Percentiles rank a stretch among this genome's conserved stretches.
Conservation (phyloP, 2,888 invertebrate species). For the Lasioglossum zephyrum region DNA sequence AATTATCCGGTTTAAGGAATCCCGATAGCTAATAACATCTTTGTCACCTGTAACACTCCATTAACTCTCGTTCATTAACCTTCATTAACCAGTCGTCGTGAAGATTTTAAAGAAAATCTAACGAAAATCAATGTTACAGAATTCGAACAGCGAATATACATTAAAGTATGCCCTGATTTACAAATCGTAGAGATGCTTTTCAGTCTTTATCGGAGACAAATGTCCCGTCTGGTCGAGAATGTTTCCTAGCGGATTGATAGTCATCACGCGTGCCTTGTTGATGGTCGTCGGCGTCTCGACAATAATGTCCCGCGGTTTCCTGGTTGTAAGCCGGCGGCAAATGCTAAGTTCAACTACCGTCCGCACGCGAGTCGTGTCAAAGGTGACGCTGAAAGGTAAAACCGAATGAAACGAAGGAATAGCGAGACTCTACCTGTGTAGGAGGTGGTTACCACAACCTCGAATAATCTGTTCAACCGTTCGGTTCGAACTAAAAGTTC, state of each 20-base stretch:
- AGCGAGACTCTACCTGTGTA: neutral
- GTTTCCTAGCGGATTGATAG: slow-evolving; percentile 44
- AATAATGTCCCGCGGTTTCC: slow-evolving; percentile 62
- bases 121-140: too few relatives aligned
- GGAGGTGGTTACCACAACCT: neutral
- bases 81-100: too few relatives aligned
- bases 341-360: slow-evolving; percentile 61
- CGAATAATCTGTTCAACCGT: neutral
- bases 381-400: slow-evolving; percentile 40
- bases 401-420: slow-evolving; percentile 29
- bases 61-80: too few relatives aligned
- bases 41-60: too few relatives aligned
- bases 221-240: slow-evolving; percentile 8
- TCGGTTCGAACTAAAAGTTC: too few relatives aligned
- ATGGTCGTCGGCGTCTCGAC: slow-evolving; percentile 56
- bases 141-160: slow-evolving; percentile 34
- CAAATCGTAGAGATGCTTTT: neutral
- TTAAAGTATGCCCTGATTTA: slow-evolving; percentile 46
- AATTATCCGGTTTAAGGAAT: neutral
- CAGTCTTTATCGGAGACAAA: slow-evolving; percentile 41
- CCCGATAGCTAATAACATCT: neutral
- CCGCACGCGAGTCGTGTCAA: slow-evolving; percentile 34
- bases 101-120: too few relatives aligned
- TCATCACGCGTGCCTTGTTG: slow-evolving; percentile 46
- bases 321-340: slow-evolving; percentile 58